Conservation (phyloP, 23 tunicate species). For the Diplosoma virens region DNA sequence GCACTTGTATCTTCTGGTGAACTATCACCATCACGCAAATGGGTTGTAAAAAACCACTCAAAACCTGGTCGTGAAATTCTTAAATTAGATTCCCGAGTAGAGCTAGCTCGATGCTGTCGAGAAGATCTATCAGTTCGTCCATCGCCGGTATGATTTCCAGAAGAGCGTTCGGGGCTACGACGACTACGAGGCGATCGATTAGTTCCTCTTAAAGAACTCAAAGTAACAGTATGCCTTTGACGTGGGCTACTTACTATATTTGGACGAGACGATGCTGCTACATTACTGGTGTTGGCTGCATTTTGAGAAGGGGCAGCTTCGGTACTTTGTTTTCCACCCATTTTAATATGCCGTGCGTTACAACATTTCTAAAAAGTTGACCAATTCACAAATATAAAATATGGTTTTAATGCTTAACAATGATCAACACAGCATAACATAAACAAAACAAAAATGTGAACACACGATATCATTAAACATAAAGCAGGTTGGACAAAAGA, state of each 20-base stretch:
- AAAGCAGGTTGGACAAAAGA: too few relatives aligned
- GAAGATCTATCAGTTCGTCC: not conserved
- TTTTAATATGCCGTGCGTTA: not conserved
- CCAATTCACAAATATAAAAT: too few relatives aligned
- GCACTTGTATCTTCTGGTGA: conserved; percentile 27
- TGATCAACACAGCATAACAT: too few relatives aligned
- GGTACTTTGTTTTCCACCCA: conserved; percentile 50
- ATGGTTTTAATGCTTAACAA: too few relatives aligned
- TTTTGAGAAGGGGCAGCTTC: not conserved
- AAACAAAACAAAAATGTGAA: too few relatives aligned
- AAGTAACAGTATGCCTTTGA: too few relatives aligned
- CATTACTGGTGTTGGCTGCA: not conserved
- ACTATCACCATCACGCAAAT: conserved; percentile 8
- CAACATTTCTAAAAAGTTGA: too few relatives aligned
- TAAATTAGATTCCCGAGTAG: conserved; percentile 31
- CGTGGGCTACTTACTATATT: not conserved
- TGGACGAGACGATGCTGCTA: not conserved
- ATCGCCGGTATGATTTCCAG: too few relatives aligned
- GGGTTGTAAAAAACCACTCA: conserved; percentile 45
- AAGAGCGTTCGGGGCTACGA: too few relatives aligned
- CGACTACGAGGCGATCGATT: too few relatives aligned
- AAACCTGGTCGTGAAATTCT: conserved; percentile 41
- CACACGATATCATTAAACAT: too few relatives aligned
- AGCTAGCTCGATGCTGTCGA: conserved; percentile 37
- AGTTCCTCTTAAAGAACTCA: too few relatives aligned